Percentiles rank a stretch among this genome's conserved stretches.
Conservation (phyloP, 2,113 vertebrate genomes). For the Peromyscus leucopus region DNA sequence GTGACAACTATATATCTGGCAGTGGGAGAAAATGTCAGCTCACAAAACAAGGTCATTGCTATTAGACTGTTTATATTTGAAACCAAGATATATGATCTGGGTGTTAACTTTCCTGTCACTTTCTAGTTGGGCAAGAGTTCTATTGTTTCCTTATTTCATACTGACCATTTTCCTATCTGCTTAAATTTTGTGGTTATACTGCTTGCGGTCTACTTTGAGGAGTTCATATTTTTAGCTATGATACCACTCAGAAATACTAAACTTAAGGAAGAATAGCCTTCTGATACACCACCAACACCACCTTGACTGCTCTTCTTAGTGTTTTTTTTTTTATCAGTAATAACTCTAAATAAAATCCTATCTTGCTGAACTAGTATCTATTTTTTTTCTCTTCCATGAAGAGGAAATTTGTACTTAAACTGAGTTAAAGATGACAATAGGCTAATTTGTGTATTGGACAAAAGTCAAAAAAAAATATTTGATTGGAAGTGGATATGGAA, state of each 20-base stretch:
- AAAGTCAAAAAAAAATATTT: background rate
- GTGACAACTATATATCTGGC: background rate
- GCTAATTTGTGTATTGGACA: background rate
- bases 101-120: background rate
- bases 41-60: background rate
- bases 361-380: background rate
- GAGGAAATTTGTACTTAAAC: background rate
- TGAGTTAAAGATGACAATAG: background rate
- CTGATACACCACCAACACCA: background rate
- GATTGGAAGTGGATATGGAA: background rate
- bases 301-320: background rate
- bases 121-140: background rate
- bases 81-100: background rate
- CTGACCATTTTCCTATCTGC: background rate
- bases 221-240: background rate
- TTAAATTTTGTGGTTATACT: background rate
- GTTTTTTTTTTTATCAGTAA: constrained; percentile 29
- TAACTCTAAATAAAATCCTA: background rate
- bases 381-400: background rate
- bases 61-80: background rate
- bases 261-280: background rate
- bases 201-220: background rate
- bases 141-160: background rate
- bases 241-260: background rate
- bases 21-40: background rate